A percentile compares a stretch with the other conserved stretches of the same genome.
Evolutionary conservation across 2,888 invertebrate genomes (phyloP).

Genomic region (Mimumesa dahlbomi): DNA sequence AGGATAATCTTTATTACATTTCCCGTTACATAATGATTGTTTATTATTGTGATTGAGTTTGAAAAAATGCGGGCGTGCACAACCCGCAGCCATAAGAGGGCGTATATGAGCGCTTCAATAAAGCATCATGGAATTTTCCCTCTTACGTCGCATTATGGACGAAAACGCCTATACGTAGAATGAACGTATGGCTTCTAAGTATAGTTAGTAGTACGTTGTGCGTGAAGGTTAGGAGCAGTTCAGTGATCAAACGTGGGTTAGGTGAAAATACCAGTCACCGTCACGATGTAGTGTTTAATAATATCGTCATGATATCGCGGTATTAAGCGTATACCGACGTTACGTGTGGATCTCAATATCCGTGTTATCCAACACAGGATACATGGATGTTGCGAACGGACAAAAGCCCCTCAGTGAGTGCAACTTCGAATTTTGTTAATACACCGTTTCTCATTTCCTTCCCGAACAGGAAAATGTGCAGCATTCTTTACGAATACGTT

Average conservation of each 20-base stretch:
- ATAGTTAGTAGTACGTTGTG: constrained; percentile 41
- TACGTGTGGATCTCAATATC: constrained; percentile 57
- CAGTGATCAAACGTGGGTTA: constrained; percentile 42
- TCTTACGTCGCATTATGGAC: constrained; percentile 2
- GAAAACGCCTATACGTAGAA: constrained; percentile 50
- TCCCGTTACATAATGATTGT: too few species aligned
- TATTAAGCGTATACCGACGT: constrained; percentile 29
- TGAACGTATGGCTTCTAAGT: constrained; percentile 44
- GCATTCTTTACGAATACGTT: too few species aligned
- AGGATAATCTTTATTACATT: too few species aligned
- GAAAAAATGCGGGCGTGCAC: too few species aligned
- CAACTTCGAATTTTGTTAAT: constrained; percentile 20
- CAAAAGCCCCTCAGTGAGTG: constrained; percentile 76
- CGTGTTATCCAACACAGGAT: constrained; percentile 72
- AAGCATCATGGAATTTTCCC: too few species aligned
- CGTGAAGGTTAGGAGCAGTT: constrained; percentile 50
- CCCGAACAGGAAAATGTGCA: neutral
- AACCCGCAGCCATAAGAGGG: too few species aligned
- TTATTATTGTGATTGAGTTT: too few species aligned
- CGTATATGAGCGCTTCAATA: too few species aligned
- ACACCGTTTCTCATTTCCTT: neutral
- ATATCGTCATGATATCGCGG: constrained; percentile 36
- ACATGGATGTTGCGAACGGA: constrained; percentile 77
- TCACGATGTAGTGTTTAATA: constrained; percentile 45
- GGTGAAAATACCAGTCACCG: constrained; percentile 35